Percentiles rank a stretch among this genome's conserved stretches.
Evolutionary conservation across 2,888 invertebrate species (phyloP).

Genomic region (Eudasyphora cyanicolor): DNA sequence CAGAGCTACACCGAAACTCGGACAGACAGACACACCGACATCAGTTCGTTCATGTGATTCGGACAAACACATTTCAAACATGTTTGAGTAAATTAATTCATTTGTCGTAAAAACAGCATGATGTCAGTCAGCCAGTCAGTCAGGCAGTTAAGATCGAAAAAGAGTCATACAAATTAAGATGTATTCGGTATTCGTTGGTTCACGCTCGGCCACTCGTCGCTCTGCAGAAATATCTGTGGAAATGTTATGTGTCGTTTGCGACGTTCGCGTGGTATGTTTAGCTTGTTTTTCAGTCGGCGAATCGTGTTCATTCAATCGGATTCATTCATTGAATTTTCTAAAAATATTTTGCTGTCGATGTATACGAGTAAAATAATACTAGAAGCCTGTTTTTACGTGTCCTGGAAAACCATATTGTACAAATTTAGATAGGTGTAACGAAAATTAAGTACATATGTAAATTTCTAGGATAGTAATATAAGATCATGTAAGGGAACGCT

Average conservation of each 20-base stretch:
- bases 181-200: slow-evolving; percentile 10
- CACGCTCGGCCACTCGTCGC: neutral
- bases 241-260: neutral
- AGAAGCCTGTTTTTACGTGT: too few species aligned
- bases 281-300: neutral
- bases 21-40: too few species aligned
- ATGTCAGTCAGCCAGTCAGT: too few species aligned
- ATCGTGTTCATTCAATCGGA: neutral
- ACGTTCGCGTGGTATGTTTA: neutral
- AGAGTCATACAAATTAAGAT: slow-evolving; percentile 53
- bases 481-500: too few species aligned
- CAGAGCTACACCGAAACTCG: too few species aligned
- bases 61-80: slow-evolving; percentile 45
- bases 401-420: too few species aligned
- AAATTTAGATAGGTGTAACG: too few species aligned
- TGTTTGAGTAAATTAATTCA: slow-evolving; percentile 54
- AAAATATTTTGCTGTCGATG: too few species aligned
- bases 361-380: too few species aligned
- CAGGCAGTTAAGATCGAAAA: slow-evolving; percentile 47
- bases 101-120: slow-evolving; percentile 54
- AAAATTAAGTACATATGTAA: too few species aligned
- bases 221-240: neutral
- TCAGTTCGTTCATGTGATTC: slow-evolving; percentile 16
- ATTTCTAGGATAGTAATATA: too few species aligned
- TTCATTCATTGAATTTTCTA: too few species aligned